These are phyloP conservation scores for Nephila pilipes DNA, from an alignment of 1,140 invertebrate species.

Conservation along the genomic window DNA sequence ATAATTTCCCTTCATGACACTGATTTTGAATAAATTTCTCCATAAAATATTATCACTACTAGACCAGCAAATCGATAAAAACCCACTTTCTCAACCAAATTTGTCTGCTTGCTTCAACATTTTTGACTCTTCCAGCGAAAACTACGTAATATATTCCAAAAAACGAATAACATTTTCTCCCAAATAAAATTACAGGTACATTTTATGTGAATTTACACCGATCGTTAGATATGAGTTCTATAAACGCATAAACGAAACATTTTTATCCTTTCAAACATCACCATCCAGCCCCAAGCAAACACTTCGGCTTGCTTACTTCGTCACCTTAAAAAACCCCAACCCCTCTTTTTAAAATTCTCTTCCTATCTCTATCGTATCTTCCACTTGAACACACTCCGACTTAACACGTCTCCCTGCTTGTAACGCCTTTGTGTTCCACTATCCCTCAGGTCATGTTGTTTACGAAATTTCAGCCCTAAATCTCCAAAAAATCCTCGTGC, in stretches of 20 bases:
- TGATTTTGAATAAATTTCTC: too few relatives aligned
- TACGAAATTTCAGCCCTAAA: slow-evolving; percentile 58
- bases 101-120: not conserved
- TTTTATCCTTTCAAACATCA: slow-evolving; percentile 17
- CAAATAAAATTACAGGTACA: slow-evolving; percentile 35
- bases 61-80: not conserved
- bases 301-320: slow-evolving; percentile 1
- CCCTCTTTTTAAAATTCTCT: slow-evolving; percentile 12
- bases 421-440: slow-evolving; percentile 32
- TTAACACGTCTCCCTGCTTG: slow-evolving; percentile 38
- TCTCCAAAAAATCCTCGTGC: slow-evolving; percentile 55
- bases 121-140: not conserved
- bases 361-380: slow-evolving; percentile 29
- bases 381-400: slow-evolving; percentile 37
- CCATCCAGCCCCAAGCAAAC: slow-evolving; percentile 1
- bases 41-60: not conserved
- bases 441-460: slow-evolving; percentile 66
- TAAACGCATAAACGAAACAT: not conserved
- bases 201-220: not conserved
- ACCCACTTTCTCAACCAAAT: not conserved
- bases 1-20: too few relatives aligned
- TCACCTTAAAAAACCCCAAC: not conserved
- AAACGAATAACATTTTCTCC: not conserved
- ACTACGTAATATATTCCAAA: not conserved
- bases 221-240: not conserved